phyloP scores from a whole-genome alignment of 2,888 invertebrate genomes.

The Harpalus rubripes region DNA sequence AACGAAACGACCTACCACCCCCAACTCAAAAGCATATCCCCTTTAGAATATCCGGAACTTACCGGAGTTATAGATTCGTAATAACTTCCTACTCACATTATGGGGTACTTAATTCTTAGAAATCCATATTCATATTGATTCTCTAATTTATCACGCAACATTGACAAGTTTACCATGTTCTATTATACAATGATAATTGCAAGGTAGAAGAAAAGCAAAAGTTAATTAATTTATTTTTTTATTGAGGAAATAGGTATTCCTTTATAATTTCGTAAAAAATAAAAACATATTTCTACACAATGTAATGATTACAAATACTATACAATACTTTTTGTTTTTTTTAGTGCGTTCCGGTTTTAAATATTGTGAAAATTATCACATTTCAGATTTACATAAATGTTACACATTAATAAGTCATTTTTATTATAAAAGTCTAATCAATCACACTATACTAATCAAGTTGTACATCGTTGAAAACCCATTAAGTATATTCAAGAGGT shows the following conservation, averaged over 20 bases:
- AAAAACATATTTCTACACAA: constrained; percentile 52
- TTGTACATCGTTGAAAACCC: constrained; percentile 42
- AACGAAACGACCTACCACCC: background rate
- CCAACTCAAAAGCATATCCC: background rate
- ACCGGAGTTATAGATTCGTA: too few relatives aligned
- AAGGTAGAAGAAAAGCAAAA: background rate
- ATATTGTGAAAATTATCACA: constrained; percentile 61
- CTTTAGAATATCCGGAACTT: too few relatives aligned
- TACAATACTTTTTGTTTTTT: constrained; percentile 40
- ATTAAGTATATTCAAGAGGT: constrained; percentile 32
- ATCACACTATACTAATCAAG: constrained; percentile 39
- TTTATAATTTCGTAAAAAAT: constrained; percentile 2
- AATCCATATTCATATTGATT: too few relatives aligned
- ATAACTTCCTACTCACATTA: too few relatives aligned
- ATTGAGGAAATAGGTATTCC: constrained; percentile 34
- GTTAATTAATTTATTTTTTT: constrained; percentile 1
- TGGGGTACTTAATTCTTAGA: too few relatives aligned
- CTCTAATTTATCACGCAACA: too few relatives aligned
- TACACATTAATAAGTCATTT: constrained; percentile 46
- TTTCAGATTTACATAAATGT: constrained; percentile 59
- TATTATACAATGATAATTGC: background rate
- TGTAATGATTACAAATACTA: constrained; percentile 60
- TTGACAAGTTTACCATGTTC: too few relatives aligned
- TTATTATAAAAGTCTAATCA: constrained; percentile 47
- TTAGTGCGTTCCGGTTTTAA: constrained; percentile 54